These are phyloP conservation scores for Apamea monoglypha DNA, from an alignment of 2,888 invertebrate species.

Conservation along the genomic window DNA sequence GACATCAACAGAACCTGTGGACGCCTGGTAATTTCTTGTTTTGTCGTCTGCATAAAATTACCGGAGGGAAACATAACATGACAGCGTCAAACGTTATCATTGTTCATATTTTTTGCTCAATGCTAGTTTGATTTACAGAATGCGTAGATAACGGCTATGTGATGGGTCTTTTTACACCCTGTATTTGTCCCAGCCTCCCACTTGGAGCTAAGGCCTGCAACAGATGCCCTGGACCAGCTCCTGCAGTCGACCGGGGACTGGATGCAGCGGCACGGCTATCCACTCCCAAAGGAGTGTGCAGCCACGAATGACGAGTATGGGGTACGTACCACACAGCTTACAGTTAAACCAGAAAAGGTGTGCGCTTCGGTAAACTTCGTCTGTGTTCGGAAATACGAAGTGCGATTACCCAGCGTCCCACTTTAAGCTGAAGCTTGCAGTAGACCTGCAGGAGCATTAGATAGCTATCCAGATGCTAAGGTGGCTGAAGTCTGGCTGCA, in stretches of 20 bases:
- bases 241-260: conserved; percentile 29
- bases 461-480: not conserved
- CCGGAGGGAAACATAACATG: not conserved
- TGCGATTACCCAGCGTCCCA: not conserved
- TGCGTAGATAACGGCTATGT: not conserved
- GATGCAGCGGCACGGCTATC: conserved; percentile 20
- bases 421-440: not conserved
- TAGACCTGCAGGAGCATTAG: not conserved
- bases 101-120: not conserved
- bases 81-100: not conserved
- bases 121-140: not conserved
- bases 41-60: not conserved
- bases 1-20: conserved; percentile 13
- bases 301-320: not conserved
- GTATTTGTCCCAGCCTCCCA: not conserved
- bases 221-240: conserved; percentile 23
- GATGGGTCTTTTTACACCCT: not conserved
- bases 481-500: not conserved
- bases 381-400: not conserved
- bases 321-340: conserved; percentile 3
- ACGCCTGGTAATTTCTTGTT: conserved; percentile 13
- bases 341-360: not conserved
- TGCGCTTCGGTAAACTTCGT: not conserved
- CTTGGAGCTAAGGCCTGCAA: not conserved
- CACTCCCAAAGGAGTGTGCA: conserved; percentile 1